Conservation (phyloP, 2,888 invertebrate genomes). For the Antheraea assamensis region DNA sequence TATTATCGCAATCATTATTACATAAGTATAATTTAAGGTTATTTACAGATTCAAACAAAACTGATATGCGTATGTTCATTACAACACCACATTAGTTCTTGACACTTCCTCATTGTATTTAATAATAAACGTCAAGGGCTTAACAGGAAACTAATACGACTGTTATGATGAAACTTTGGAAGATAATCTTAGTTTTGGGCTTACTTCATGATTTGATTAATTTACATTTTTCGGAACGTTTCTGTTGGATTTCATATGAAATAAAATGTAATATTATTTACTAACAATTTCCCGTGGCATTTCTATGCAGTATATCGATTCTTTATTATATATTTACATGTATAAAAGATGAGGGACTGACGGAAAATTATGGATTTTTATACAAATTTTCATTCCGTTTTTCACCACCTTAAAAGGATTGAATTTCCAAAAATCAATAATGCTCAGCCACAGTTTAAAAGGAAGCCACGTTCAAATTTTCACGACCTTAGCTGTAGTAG, state of each 20-base stretch:
- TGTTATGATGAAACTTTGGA: slow-evolving; percentile 21
- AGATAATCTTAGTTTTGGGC: slow-evolving; percentile 14
- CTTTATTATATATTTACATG: too few relatives aligned
- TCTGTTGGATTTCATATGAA: neutral
- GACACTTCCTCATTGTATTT: neutral
- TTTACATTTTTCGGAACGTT: slow-evolving; percentile 1
- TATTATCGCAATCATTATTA: neutral
- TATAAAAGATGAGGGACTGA: too few relatives aligned
- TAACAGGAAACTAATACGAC: slow-evolving; percentile 14
- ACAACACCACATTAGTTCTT: neutral
- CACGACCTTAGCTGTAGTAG: too few relatives aligned
- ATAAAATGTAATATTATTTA: too few relatives aligned
- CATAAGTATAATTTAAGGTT: neutral
- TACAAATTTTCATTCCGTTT: too few relatives aligned
- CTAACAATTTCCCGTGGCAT: too few relatives aligned
- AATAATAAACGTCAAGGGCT: slow-evolving; percentile 27
- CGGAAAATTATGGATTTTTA: too few relatives aligned
- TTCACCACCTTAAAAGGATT: too few relatives aligned
- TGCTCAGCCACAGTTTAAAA: too few relatives aligned
- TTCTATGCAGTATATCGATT: too few relatives aligned
- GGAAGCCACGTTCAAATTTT: too few relatives aligned
- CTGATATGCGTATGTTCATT: neutral
- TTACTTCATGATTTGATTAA: slow-evolving; percentile 21
- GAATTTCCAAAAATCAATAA: too few relatives aligned
- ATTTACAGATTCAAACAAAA: neutral